These are phyloP conservation scores for Poeciliopsis retropinna DNA, from an alignment of 2,113 vertebrate genomes.

Conservation along the genomic window DNA sequence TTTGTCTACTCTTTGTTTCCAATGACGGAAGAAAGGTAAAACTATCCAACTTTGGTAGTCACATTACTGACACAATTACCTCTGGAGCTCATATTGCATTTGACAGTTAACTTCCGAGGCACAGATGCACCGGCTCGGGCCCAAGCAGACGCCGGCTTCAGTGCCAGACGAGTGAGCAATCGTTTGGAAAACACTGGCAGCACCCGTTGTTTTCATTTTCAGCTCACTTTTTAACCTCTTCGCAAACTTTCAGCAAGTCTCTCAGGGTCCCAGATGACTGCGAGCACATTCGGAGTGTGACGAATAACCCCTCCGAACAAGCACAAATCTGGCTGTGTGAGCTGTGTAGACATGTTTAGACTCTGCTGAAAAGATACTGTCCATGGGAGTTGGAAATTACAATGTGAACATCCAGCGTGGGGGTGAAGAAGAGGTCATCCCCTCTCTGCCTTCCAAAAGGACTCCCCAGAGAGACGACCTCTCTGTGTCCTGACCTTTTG, in stretches of 20 bases:
- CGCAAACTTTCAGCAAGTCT: slow-evolving; percentile 26
- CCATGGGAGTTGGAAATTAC: slow-evolving; percentile 56
- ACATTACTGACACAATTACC: slow-evolving; percentile 62
- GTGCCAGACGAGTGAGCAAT: slow-evolving; percentile 67
- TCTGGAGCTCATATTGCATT: slow-evolving; percentile 54
- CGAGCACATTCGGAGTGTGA: slow-evolving; percentile 26
- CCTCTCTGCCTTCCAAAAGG: slow-evolving; percentile 40
- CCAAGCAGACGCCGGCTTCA: slow-evolving; percentile 45
- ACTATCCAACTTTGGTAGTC: slow-evolving; percentile 60
- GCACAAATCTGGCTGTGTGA: slow-evolving; percentile 21
- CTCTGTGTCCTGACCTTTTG: slow-evolving; percentile 44
- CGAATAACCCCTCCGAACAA: slow-evolving; percentile 13
- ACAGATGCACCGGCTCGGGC: slow-evolving; percentile 62
- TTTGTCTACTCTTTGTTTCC: slow-evolving; percentile 31
- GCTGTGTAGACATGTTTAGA: slow-evolving; percentile 31
- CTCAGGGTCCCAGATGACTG: slow-evolving; percentile 13
- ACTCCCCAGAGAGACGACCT: slow-evolving; percentile 47
- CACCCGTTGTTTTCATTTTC: slow-evolving; percentile 58
- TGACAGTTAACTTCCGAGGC: slow-evolving; percentile 70
- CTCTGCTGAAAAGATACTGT: slow-evolving; percentile 59
- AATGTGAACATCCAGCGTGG: slow-evolving; percentile 39
- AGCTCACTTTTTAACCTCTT: slow-evolving; percentile 60
- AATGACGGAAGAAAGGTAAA: slow-evolving; percentile 43
- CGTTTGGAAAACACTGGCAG: slow-evolving; percentile 66
- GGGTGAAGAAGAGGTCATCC: slow-evolving; percentile 60